A percentile compares a stretch with the other conserved stretches of the same genome.
These are phyloP conservation scores for Neolamprologus caudopunctatus DNA, from an alignment of 2,113 vertebrate species.

Conservation along the genomic window DNA sequence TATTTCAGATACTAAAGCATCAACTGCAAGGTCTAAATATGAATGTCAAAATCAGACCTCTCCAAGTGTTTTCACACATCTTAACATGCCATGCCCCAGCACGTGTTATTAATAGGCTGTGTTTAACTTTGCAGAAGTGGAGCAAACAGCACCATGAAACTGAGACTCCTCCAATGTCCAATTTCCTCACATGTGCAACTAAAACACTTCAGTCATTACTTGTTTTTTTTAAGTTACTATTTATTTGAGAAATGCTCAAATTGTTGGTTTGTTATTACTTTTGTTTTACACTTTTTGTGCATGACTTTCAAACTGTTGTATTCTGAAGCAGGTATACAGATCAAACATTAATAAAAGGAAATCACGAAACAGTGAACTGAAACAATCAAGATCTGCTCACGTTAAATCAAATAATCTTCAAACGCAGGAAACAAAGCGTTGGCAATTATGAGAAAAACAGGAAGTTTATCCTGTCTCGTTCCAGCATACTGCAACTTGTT, in stretches of 20 bases:
- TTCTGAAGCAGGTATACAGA: not conserved
- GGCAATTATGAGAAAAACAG: not conserved
- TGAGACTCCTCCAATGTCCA: not conserved
- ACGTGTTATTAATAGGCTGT: conserved; percentile 8
- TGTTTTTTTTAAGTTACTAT: not conserved
- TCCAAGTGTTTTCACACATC: not conserved
- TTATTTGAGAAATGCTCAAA: not conserved
- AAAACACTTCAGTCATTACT: not conserved
- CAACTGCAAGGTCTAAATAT: not conserved
- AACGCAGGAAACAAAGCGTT: not conserved
- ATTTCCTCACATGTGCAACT: not conserved
- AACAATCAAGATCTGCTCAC: not conserved
- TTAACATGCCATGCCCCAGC: not conserved
- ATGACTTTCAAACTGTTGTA: not conserved
- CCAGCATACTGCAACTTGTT: not conserved
- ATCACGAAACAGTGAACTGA: not conserved
- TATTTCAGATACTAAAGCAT: not conserved
- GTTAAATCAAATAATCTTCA: not conserved
- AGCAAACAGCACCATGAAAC: conserved; percentile 3
- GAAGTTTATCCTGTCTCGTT: not conserved
- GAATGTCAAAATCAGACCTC: not conserved
- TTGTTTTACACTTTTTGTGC: not conserved
- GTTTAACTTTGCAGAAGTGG: conserved; percentile 6
- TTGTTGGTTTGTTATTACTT: not conserved
- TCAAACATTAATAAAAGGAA: not conserved